Conservation (phyloP, 2,797 vertebrate species). For the Decapterus maruadsi region DNA sequence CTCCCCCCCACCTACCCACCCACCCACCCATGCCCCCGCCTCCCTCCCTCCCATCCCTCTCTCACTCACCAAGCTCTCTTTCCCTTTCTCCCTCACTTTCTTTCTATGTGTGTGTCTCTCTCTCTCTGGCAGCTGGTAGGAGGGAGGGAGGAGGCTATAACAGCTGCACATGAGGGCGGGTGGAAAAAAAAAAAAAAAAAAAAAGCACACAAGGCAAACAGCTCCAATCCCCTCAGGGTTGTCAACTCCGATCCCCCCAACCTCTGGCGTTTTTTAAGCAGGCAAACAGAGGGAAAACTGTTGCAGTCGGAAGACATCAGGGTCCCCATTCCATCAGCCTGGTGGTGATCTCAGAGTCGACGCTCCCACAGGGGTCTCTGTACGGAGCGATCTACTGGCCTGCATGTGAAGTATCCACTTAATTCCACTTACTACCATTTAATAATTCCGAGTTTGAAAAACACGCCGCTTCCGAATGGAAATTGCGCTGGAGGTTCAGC, state of each 20-base stretch:
- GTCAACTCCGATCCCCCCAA: conserved; percentile 81
- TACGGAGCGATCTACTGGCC: conserved; percentile 37
- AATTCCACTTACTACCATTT: conserved; percentile 68
- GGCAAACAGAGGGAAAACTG: conserved; percentile 83
- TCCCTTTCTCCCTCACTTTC: conserved; percentile 52
- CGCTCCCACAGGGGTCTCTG: conserved; percentile 47
- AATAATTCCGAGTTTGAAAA: conserved; percentile 72
- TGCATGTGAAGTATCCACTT: conserved; percentile 66
- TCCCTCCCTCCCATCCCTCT: conserved; percentile 45
- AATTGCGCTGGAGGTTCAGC: conserved; percentile 69
- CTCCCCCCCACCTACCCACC: conserved; percentile 68
- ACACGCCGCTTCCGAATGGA: conserved; percentile 75
- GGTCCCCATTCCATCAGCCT: conserved; percentile 69
- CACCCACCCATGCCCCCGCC: conserved; percentile 55
- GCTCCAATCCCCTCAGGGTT: conserved; percentile 85
- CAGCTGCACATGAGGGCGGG: conserved; percentile 89
- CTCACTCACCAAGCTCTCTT: conserved; percentile 62
- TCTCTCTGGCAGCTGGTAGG: conserved; percentile 89
- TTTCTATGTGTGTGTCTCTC: conserved; percentile 37
- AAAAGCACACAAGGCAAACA: conserved; percentile 83
- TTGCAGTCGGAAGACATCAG: conserved; percentile 80
- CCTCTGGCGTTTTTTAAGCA: conserved; percentile 81
- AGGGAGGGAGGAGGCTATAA: conserved; percentile 82
- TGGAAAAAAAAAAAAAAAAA: conserved; percentile 76
- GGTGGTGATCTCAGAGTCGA: conserved; percentile 57